Percentiles rank a stretch among this genome's conserved stretches.
phyloP scores from a whole-genome alignment of 1,140 invertebrate species.

The Araneus ventricosus region DNA sequence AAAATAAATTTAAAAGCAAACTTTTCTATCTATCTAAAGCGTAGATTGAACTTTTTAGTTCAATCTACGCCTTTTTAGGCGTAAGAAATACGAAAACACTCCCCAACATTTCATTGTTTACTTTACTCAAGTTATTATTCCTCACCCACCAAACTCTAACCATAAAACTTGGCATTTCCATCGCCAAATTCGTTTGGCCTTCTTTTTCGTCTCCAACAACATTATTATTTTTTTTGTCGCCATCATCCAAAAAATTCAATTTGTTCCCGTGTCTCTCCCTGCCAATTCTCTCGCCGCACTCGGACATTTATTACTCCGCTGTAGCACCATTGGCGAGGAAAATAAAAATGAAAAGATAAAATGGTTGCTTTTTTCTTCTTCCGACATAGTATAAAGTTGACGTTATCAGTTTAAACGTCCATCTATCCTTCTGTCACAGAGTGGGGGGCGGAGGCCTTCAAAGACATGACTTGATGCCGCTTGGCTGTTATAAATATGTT shows the following conservation, averaged over 20 bases:
- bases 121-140: background rate
- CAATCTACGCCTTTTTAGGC: no score
- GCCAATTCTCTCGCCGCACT: conserved; percentile 7
- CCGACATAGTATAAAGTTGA: background rate
- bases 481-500: conserved; percentile 1
- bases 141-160: background rate
- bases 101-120: background rate
- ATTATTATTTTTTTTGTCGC: background rate
- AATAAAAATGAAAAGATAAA: conserved; percentile 4
- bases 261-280: background rate
- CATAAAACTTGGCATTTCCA: background rate
- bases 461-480: background rate
- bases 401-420: conserved; percentile 47
- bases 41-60: no score
- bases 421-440: background rate
- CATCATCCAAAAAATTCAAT: conserved; percentile 19
- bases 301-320: conserved; percentile 16
- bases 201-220: background rate
- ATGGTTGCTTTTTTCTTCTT: background rate
- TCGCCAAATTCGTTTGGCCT: background rate
- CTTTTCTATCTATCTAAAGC: no score
- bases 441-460: background rate
- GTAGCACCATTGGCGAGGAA: background rate
- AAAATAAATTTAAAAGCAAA: no score
- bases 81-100: background rate